Evolutionary conservation across 1,140 invertebrate species (phyloP).

Genomic region (Gonioctena quinquepunctata): DNA sequence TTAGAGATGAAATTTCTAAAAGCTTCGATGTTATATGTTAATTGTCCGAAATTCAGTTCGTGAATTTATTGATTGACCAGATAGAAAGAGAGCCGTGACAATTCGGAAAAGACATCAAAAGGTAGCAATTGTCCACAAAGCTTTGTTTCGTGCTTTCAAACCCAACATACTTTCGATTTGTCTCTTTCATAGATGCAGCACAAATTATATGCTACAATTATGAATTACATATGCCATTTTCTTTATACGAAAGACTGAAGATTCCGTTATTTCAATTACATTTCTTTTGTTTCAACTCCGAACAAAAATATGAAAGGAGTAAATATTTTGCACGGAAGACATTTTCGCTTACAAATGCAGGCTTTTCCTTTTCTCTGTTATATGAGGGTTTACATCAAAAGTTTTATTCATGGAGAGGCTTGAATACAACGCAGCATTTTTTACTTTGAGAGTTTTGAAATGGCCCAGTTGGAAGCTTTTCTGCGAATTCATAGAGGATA

Average conservation of each 20-base stretch:
- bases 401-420: constrained; percentile 8
- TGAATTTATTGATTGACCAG: too few species aligned
- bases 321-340: background rate
- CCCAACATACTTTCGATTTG: background rate
- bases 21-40: too few species aligned
- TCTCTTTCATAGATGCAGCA: background rate
- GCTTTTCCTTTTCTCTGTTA: background rate
- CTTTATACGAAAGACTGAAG: constrained; percentile 4
- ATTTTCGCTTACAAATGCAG: background rate
- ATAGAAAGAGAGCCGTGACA: background rate
- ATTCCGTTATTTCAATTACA: constrained; percentile 12
- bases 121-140: constrained; percentile 14
- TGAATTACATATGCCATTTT: constrained; percentile 10
- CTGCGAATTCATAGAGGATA: too few species aligned
- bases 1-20: too few species aligned
- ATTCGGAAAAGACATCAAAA: background rate
- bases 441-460: background rate
- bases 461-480: background rate
- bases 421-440: background rate
- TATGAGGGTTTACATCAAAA: constrained; percentile 4
- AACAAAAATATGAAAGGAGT: background rate
- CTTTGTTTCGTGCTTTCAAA: constrained; percentile 10
- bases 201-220: constrained; percentile 5
- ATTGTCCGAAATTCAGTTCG: too few species aligned
- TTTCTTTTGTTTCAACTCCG: constrained; percentile 4